Evolutionary conservation across 2,888 invertebrate species (phyloP).

Genomic region (Rhodophaea formosa): DNA sequence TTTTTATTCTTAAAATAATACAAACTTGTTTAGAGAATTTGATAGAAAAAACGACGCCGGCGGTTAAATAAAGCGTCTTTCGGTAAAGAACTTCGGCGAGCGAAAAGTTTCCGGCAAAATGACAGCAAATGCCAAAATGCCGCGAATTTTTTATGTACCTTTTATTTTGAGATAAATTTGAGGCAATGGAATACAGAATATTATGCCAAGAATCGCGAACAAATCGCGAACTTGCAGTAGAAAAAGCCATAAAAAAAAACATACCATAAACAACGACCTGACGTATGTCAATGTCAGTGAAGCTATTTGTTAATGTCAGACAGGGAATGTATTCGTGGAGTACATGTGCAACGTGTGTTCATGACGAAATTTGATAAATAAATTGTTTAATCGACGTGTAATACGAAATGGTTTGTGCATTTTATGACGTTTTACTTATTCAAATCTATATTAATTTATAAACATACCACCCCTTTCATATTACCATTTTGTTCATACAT

Average conservation of each 20-base stretch:
- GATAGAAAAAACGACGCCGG: constrained; percentile 27
- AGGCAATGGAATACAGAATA: too few relatives aligned
- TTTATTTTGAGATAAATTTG: background rate
- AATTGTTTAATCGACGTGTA: background rate
- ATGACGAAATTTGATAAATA: constrained; percentile 8
- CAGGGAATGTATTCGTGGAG: background rate
- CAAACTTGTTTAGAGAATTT: constrained; percentile 16
- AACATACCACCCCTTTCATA: background rate
- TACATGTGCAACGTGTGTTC: constrained; percentile 21
- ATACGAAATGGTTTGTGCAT: constrained; percentile 6
- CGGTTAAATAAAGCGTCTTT: constrained; percentile 20
- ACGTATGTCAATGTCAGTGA: background rate
- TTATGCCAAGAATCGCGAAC: too few relatives aligned
- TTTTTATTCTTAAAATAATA: constrained; percentile 40
- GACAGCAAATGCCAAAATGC: constrained; percentile 57
- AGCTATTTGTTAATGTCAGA: constrained; percentile 6
- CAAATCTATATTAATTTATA: background rate
- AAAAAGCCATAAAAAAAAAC: too few relatives aligned
- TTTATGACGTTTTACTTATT: background rate
- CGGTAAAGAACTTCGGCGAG: constrained; percentile 42
- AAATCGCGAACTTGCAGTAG: too few relatives aligned
- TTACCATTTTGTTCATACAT: background rate
- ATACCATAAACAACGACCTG: background rate
- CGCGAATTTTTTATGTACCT: constrained; percentile 50
- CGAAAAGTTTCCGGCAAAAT: constrained; percentile 68